Conservation (phyloP, 2,888 invertebrate species). For the Phaonia tiefii region DNA sequence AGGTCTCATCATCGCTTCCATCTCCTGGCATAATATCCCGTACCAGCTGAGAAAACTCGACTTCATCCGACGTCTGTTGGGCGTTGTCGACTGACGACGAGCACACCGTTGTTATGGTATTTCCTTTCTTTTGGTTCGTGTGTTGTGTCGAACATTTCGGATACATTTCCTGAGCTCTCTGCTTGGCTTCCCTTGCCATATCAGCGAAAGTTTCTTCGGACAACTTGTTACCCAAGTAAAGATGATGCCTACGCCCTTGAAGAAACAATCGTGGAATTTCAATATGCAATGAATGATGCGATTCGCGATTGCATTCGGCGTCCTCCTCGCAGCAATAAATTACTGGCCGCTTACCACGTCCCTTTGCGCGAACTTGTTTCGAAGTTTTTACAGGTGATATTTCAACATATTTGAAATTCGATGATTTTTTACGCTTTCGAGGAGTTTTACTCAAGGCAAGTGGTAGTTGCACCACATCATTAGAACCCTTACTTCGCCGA, state of each 20-base stretch:
- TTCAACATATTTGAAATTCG: constrained; percentile 41
- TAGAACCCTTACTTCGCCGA: not conserved
- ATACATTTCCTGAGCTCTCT: constrained; percentile 36
- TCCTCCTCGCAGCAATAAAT: constrained; percentile 29
- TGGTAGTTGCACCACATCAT: constrained; percentile 3
- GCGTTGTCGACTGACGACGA: not conserved
- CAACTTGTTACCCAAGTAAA: not conserved
- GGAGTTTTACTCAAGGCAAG: constrained; percentile 44
- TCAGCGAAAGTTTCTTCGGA: constrained; percentile 46
- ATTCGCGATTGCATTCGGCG: constrained; percentile 4
- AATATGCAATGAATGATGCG: constrained; percentile 51
- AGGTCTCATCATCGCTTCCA: constrained; percentile 58
- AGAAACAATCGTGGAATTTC: constrained; percentile 53
- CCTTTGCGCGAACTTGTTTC: constrained; percentile 7
- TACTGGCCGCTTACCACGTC: not conserved
- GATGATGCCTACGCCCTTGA: too few species aligned
- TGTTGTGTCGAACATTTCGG: not conserved
- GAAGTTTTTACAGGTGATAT: constrained; percentile 16
- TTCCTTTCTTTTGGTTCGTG: constrained; percentile 26
- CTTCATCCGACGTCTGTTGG: constrained; percentile 28
- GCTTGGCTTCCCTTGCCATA: constrained; percentile 38
- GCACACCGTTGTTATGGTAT: not conserved
- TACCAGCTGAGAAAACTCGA: constrained; percentile 46
- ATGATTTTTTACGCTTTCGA: constrained; percentile 47
- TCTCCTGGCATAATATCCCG: constrained; percentile 47